A percentile compares a stretch with the other conserved stretches of the same genome.
Conservation (phyloP, 2,888 invertebrate species). For the Hydropsyche betteni region DNA sequence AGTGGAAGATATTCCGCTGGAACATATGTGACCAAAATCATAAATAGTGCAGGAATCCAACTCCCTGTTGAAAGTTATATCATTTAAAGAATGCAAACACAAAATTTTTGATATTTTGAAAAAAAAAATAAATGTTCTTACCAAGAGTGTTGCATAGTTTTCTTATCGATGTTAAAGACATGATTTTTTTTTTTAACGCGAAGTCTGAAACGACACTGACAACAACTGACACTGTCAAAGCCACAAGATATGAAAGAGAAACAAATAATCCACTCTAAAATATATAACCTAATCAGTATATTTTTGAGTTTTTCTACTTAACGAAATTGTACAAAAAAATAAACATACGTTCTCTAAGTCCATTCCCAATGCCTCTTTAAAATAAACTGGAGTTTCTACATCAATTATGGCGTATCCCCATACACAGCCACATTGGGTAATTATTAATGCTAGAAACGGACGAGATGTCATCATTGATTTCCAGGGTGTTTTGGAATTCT, state of each 20-base stretch:
- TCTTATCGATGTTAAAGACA: constrained; percentile 66
- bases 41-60: constrained; percentile 70
- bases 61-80: constrained; percentile 59
- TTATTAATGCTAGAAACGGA: constrained; percentile 71
- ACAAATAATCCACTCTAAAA: constrained; percentile 74
- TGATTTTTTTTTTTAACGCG: constrained; percentile 64
- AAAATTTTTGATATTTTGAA: not conserved
- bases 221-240: constrained; percentile 76
- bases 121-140: constrained; percentile 52
- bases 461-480: constrained; percentile 70
- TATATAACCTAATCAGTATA: not conserved
- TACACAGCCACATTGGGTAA: constrained; percentile 73
- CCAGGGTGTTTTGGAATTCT: constrained; percentile 67
- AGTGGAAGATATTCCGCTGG: constrained; percentile 52
- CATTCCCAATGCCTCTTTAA: constrained; percentile 67
- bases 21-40: constrained; percentile 68
- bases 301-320: not conserved
- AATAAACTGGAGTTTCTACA: constrained; percentile 76
- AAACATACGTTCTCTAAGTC: constrained; percentile 26
- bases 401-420: constrained; percentile 81
- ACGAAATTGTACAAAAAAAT: not conserved
- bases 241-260: constrained; percentile 76
- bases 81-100: not conserved
- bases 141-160: constrained; percentile 76
- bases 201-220: constrained; percentile 74